Percentiles rank a stretch among this genome's conserved stretches.
phyloP scores from a whole-genome alignment of 2,113 vertebrate genomes.

The Anthoscopus minutus region DNA sequence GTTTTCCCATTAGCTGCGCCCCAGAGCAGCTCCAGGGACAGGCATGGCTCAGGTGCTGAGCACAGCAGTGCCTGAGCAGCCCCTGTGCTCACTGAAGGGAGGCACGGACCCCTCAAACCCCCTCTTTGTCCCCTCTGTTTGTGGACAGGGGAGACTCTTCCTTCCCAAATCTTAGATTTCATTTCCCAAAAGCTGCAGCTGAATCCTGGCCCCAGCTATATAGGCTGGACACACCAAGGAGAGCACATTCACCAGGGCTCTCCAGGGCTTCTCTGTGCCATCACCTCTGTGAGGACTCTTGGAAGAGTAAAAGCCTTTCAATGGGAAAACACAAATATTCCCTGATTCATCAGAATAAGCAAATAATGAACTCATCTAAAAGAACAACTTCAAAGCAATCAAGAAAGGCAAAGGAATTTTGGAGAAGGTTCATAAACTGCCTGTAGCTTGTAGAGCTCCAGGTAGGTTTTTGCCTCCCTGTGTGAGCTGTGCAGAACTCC shows the following conservation, averaged over 20 bases:
- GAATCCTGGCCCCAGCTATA: neutral
- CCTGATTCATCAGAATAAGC: neutral
- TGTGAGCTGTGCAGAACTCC: neutral
- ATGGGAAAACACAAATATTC: neutral
- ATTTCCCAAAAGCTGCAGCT: neutral
- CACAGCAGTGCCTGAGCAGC: neutral
- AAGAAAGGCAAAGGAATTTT: neutral
- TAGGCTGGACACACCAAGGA: neutral
- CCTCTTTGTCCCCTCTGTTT: neutral
- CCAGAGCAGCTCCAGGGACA: neutral
- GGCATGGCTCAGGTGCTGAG: neutral
- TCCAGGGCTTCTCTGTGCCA: neutral
- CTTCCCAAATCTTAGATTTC: neutral
- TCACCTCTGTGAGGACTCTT: neutral
- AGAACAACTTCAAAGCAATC: neutral
- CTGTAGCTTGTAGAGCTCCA: neutral
- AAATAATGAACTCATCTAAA: neutral
- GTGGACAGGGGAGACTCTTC: neutral
- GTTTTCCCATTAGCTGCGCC: fast-evolving
- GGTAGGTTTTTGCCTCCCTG: neutral
- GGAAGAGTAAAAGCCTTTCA: neutral
- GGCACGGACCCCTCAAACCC: neutral
- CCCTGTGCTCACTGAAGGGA: neutral
- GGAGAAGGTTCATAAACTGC: neutral
- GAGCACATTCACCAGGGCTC: neutral